Evolutionary conservation across 2,113 vertebrate genomes (phyloP).

Genomic region (Butastur rufipennis): DNA sequence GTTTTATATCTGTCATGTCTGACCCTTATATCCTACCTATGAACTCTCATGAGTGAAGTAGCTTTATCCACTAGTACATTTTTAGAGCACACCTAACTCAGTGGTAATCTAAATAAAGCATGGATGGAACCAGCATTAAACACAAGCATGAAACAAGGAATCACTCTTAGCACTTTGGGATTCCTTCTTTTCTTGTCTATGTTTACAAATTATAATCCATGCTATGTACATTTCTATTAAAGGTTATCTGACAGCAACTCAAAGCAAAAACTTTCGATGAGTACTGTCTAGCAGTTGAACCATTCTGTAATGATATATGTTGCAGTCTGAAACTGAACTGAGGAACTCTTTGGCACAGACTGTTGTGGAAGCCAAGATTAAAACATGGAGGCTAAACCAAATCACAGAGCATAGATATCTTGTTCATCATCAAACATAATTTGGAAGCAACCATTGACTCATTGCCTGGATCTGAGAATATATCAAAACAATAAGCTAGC

Average conservation of each 20-base stretch:
- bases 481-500: not conserved
- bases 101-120: not conserved
- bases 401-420: not conserved
- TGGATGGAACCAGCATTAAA: not conserved
- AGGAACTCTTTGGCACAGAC: not conserved
- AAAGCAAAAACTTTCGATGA: not conserved
- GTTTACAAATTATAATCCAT: not conserved
- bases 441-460: not conserved
- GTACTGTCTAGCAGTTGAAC: not conserved
- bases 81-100: not conserved
- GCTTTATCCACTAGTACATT: not conserved
- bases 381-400: not conserved
- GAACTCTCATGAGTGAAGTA: not conserved
- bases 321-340: not conserved
- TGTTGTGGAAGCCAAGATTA: not conserved
- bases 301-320: not conserved
- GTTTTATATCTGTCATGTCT: not conserved
- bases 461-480: not conserved
- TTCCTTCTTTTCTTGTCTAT: not conserved
- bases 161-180: not conserved
- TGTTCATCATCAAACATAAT: not conserved
- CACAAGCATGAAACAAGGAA: not conserved
- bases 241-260: not conserved
- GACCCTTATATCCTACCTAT: not conserved
- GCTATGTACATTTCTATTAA: not conserved